A percentile compares a stretch with the other conserved stretches of the same genome.
phyloP scores from a whole-genome alignment of 2,888 invertebrate species.

The Fissipunctia ypsillon region DNA sequence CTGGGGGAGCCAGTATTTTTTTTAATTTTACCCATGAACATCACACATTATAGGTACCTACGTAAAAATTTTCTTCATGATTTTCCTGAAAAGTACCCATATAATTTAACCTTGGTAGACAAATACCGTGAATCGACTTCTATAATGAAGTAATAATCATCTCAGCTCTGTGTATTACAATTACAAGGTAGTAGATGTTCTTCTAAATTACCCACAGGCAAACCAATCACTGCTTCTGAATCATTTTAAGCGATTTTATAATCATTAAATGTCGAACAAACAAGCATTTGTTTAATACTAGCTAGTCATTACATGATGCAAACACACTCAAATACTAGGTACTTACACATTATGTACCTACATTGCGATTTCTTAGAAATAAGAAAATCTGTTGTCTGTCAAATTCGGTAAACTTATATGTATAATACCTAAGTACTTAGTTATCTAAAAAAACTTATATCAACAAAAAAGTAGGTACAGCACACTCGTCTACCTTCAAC shows the following conservation, averaged over 20 bases:
- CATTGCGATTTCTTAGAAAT: not conserved
- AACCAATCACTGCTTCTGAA: not conserved
- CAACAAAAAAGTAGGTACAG: conserved; percentile 15
- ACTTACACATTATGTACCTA: not conserved
- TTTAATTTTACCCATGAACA: not conserved
- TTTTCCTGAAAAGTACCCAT: not conserved
- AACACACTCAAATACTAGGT: not conserved
- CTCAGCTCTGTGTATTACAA: not conserved
- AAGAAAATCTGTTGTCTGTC: not conserved
- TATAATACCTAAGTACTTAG: no score
- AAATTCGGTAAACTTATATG: not conserved
- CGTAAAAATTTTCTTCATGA: not conserved
- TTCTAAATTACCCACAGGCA: not conserved
- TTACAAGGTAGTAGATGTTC: not conserved
- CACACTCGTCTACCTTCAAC: conserved; percentile 41
- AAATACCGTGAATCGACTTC: conserved; percentile 1
- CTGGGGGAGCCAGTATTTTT: not conserved
- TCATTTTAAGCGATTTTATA: not conserved
- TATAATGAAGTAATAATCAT: not conserved
- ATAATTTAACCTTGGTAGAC: not conserved
- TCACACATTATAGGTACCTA: not conserved
- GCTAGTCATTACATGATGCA: not conserved
- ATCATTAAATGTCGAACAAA: not conserved
- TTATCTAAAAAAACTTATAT: conserved; percentile 9
- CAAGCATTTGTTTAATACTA: conserved; percentile 11